Evolutionary conservation across 2,113 vertebrate species (phyloP).

Genomic region (Dicentrarchus labrax): DNA sequence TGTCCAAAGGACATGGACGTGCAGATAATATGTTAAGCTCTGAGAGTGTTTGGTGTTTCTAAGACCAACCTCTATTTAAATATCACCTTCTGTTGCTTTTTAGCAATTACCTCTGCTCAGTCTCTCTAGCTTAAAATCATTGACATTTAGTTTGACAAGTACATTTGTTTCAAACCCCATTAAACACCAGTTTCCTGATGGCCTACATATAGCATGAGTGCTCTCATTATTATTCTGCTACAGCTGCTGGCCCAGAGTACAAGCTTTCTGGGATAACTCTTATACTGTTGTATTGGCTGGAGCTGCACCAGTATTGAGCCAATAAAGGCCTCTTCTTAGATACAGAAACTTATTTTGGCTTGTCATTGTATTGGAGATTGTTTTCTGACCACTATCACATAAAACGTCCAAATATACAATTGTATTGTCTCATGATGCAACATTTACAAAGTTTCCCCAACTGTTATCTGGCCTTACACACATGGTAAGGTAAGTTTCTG

Average conservation of each 20-base stretch:
- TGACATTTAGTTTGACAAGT: conserved; percentile 25
- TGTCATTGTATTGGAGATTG: background rate
- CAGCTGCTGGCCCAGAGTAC: background rate
- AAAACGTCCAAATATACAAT: background rate
- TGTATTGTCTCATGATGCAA: background rate
- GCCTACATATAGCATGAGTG: background rate
- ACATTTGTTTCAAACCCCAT: conserved; percentile 25
- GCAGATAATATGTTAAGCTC: no score
- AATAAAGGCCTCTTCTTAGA: no score
- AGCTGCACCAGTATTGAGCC: background rate
- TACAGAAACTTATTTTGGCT: no score
- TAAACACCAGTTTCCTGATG: conserved; percentile 7
- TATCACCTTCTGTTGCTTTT: background rate
- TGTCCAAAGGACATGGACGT: no score
- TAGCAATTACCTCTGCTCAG: background rate
- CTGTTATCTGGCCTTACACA: background rate
- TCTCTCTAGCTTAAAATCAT: background rate
- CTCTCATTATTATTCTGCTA: background rate
- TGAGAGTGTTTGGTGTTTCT: background rate
- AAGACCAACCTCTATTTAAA: background rate
- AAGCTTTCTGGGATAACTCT: background rate
- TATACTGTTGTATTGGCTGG: background rate
- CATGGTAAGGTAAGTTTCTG: background rate
- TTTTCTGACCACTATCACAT: background rate
- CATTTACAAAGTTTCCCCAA: background rate